These are phyloP conservation scores for Acleris emargana DNA, from an alignment of 2,888 invertebrate genomes.

Conservation along the genomic window DNA sequence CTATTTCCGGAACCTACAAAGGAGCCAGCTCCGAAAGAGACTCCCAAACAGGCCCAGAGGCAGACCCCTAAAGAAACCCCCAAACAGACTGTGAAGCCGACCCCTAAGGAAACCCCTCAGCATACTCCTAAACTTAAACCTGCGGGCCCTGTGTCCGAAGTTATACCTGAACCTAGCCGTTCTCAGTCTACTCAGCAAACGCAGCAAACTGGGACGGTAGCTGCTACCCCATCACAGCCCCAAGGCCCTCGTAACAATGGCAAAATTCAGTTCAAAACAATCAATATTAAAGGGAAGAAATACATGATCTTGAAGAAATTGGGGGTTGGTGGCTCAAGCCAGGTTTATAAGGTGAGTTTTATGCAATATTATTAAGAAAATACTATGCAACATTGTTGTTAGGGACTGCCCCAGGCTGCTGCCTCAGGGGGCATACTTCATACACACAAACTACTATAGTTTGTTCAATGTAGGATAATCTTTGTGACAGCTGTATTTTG, in stretches of 20 bases:
- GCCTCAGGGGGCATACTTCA: too few species aligned
- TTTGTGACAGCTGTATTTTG: too few species aligned
- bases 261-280: slow-evolving; percentile 74
- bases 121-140: neutral
- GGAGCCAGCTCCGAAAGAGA: slow-evolving; percentile 1
- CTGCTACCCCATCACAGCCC: slow-evolving; percentile 74
- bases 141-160: neutral
- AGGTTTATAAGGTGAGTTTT: slow-evolving; percentile 86
- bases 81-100: neutral
- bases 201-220: slow-evolving; percentile 32
- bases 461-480: too few species aligned
- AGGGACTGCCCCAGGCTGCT: too few species aligned
- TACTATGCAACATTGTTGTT: too few species aligned
- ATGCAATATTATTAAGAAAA: too few species aligned
- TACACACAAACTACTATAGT: too few species aligned
- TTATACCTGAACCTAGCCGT: neutral
- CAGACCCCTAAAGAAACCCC: neutral
- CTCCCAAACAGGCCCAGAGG: neutral
- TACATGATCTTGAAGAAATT: slow-evolving; percentile 90
- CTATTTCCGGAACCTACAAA: slow-evolving; percentile 20
- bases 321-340: slow-evolving; percentile 95
- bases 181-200: slow-evolving; percentile 8
- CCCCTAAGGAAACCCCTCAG: neutral
- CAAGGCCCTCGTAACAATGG: slow-evolving; percentile 63
- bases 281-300: slow-evolving; percentile 87